Evolutionary conservation across 2,888 invertebrate species (phyloP).

Genomic region (Epirrita christyi): DNA sequence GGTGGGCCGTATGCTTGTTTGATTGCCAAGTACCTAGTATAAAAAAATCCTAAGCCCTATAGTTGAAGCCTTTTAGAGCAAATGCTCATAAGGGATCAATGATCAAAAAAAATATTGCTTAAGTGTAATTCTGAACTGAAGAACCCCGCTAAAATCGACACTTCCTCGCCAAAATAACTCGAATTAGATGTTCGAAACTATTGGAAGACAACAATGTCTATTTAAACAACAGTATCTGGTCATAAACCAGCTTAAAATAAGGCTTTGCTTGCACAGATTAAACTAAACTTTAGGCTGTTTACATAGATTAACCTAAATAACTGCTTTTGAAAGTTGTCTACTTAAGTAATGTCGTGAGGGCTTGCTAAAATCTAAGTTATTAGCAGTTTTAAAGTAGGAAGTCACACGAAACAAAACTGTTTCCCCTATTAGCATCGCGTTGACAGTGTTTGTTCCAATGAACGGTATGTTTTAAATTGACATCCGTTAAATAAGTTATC

Average conservation of each 20-base stretch:
- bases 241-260: conserved; percentile 1
- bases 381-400: conserved; percentile 6
- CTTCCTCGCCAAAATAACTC: conserved; percentile 4
- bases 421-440: conserved; percentile 15
- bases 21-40: too few relatives aligned
- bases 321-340: conserved; percentile 17
- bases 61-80: too few relatives aligned
- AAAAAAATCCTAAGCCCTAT: too few relatives aligned
- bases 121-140: background rate
- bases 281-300: conserved; percentile 5
- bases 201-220: background rate
- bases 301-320: conserved; percentile 9
- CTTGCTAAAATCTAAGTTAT: conserved; percentile 25
- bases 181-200: conserved; percentile 1
- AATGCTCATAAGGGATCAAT: too few relatives aligned
- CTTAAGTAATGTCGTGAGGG: conserved; percentile 10
- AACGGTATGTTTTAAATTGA: too few relatives aligned
- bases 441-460: conserved; percentile 13
- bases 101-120: too few relatives aligned
- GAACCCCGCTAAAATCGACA: conserved; percentile 6
- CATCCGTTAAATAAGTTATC: too few relatives aligned
- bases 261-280: conserved; percentile 5
- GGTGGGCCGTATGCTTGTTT: too few relatives aligned
- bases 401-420: conserved; percentile 21
- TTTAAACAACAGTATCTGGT: conserved; percentile 1